phyloP scores from a whole-genome alignment of 2,888 invertebrate genomes.

The Disparrhopalites patrizii region DNA sequence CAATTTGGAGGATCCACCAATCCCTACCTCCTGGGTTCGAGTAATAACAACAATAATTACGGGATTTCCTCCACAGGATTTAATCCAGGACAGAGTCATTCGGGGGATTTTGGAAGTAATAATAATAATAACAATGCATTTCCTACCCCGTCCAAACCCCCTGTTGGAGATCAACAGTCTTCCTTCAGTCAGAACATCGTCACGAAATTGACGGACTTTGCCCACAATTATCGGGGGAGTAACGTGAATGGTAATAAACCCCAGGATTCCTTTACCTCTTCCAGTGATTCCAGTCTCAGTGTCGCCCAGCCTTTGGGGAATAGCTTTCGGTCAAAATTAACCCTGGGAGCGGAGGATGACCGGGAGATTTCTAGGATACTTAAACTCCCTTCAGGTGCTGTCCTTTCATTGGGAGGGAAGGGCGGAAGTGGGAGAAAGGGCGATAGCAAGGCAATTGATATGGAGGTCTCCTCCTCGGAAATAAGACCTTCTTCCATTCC shows the following conservation, averaged over 20 bases:
- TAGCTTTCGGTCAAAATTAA: neutral
- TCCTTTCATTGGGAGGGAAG: too few relatives aligned
- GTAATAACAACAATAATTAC: neutral
- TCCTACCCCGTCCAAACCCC: neutral
- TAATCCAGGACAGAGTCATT: neutral
- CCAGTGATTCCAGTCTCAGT: neutral
- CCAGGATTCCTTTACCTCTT: neutral
- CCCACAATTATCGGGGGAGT: neutral
- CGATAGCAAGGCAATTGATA: conserved; percentile 7
- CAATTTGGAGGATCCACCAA: conserved; percentile 29
- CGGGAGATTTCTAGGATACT: neutral
- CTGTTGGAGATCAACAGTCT: conserved; percentile 19
- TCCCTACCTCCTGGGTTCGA: conserved; percentile 10
- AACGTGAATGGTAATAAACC: neutral
- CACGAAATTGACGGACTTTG: conserved; percentile 26
- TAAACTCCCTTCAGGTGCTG: neutral
- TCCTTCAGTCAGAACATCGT: conserved; percentile 41
- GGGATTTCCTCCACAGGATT: neutral
- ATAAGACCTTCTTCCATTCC: neutral
- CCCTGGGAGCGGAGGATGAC: neutral
- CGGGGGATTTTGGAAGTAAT: neutral
- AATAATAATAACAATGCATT: too few relatives aligned
- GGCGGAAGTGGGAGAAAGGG: neutral
- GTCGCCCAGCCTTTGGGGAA: neutral
- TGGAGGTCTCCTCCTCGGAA: conserved; percentile 28